These are phyloP conservation scores for Orthochromis indermauri DNA, from an alignment of 2,113 vertebrate genomes.

Conservation along the genomic window DNA sequence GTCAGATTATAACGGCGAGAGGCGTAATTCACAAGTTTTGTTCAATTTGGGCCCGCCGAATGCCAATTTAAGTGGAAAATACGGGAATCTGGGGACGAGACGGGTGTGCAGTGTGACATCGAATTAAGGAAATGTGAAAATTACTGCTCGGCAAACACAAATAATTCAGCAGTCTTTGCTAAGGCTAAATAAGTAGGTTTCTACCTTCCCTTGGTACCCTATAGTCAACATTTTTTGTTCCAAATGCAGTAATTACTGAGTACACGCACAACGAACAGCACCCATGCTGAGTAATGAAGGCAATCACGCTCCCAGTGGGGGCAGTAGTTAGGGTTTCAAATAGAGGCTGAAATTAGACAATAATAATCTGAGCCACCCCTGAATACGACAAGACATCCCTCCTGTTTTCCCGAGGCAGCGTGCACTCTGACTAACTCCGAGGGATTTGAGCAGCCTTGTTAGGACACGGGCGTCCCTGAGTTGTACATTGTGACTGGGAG, in stretches of 20 bases:
- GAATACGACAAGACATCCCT: slow-evolving; percentile 4
- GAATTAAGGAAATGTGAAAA: slow-evolving; percentile 16
- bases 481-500: not conserved
- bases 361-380: slow-evolving; percentile 27
- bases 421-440: not conserved
- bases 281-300: slow-evolving; percentile 48
- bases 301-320: slow-evolving; percentile 6
- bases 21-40: slow-evolving; percentile 17
- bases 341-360: slow-evolving; percentile 41
- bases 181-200: slow-evolving; percentile 3
- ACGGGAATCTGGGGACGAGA: not conserved
- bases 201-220: not conserved
- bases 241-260: slow-evolving; percentile 45
- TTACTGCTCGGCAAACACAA: not conserved
- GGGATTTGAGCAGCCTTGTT: slow-evolving; percentile 4
- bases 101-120: not conserved
- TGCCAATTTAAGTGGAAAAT: not conserved
- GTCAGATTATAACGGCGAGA: slow-evolving; percentile 38
- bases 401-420: not conserved
- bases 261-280: slow-evolving; percentile 5
- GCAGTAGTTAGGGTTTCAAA: not conserved
- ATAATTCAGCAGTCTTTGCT: not conserved
- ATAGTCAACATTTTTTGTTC: slow-evolving; percentile 24
- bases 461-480: slow-evolving; percentile 13
- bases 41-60: not conserved